Conservation (phyloP, 2,113 vertebrate genomes). For the Sinocyclocheilus grahami region DNA sequence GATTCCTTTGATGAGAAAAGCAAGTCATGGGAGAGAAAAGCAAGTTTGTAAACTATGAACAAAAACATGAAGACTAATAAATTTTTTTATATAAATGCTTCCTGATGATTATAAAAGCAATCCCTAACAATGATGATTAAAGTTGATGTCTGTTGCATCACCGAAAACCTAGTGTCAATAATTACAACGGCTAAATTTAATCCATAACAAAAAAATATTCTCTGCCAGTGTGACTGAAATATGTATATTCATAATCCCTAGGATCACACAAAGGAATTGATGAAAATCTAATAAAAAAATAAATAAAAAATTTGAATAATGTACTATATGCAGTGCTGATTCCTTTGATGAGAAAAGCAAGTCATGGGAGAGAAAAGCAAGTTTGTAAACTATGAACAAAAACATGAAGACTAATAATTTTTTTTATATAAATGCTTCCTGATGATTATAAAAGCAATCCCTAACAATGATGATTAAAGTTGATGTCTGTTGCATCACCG, state of each 20-base stretch:
- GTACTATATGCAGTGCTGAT: neutral
- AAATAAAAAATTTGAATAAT: too few relatives aligned
- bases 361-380: neutral
- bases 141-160: neutral
- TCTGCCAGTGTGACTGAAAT: neutral
- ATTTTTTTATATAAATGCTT: neutral
- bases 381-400: neutral
- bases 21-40: neutral
- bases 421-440: neutral
- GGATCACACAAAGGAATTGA: neutral
- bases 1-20: neutral
- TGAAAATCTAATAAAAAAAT: too few relatives aligned
- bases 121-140: neutral
- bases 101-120: neutral
- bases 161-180: neutral
- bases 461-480: neutral
- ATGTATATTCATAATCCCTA: constrained; percentile 22
- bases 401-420: neutral
- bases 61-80: neutral
- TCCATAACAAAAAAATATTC: neutral
- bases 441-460: neutral
- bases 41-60: neutral
- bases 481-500: neutral
- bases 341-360: neutral
- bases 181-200: neutral